These are phyloP conservation scores for Nysson spinosus DNA, from an alignment of 2,888 invertebrate species.

Conservation along the genomic window DNA sequence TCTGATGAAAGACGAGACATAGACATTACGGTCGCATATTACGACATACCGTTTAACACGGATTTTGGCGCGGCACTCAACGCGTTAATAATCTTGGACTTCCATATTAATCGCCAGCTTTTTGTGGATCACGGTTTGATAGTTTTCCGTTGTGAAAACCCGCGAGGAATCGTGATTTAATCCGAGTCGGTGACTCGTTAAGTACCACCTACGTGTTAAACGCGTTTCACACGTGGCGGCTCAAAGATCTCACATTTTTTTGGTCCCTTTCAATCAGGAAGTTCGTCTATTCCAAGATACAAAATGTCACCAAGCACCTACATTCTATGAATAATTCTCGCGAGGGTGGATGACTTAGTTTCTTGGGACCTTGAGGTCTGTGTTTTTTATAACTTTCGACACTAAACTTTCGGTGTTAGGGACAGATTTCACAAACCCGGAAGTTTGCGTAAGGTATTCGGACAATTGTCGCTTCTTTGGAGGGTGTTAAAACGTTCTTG, in stretches of 20 bases:
- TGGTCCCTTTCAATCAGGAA: constrained; percentile 1
- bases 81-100: too few relatives aligned
- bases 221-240: constrained; percentile 12
- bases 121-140: background rate
- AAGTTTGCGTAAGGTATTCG: too few relatives aligned
- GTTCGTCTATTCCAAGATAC: constrained; percentile 10
- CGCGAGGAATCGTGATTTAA: background rate
- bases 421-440: too few relatives aligned
- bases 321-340: constrained; percentile 10
- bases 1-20: too few relatives aligned
- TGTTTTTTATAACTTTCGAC: constrained; percentile 10
- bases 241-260: constrained; percentile 1
- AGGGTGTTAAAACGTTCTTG: too few relatives aligned
- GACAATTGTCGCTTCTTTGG: too few relatives aligned
- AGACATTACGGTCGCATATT: too few relatives aligned
- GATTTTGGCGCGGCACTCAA: too few relatives aligned
- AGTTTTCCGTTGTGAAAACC: background rate
- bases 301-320: constrained; percentile 1
- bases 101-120: too few relatives aligned
- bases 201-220: constrained; percentile 14
- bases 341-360: background rate
- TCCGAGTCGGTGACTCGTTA: background rate
- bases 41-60: too few relatives aligned
- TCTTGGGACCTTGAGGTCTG: background rate
- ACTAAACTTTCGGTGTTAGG: background rate